Evolutionary conservation across 92 coral and sea anemone species (phyloP).

Genomic region (Parazoanthus atlanticus): DNA sequence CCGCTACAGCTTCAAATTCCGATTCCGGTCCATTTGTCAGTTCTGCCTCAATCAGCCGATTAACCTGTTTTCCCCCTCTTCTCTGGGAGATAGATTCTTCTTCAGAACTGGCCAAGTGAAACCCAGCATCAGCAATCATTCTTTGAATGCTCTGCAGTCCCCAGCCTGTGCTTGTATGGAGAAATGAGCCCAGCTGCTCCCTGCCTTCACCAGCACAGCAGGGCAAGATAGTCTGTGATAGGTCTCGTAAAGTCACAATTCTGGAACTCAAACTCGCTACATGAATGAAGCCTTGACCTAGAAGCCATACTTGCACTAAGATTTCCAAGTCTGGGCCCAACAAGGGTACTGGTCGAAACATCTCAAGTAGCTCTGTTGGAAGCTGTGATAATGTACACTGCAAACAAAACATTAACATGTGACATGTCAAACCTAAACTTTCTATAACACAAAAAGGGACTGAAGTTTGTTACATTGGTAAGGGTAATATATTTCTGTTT

Average conservation of each 20-base stretch:
- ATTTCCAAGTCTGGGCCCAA: slow-evolving; percentile 85
- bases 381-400: slow-evolving; percentile 77
- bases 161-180: slow-evolving; percentile 89
- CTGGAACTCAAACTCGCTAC: slow-evolving; percentile 81
- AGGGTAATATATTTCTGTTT: no score
- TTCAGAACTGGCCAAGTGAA: slow-evolving; percentile 60
- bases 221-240: slow-evolving; percentile 70
- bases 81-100: slow-evolving; percentile 43
- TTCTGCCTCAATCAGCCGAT: background rate
- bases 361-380: slow-evolving; percentile 70
- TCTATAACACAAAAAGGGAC: no score
- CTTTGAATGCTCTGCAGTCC: slow-evolving; percentile 76
- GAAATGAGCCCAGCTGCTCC: slow-evolving; percentile 69
- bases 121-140: slow-evolving; percentile 86
- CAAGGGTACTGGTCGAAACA: slow-evolving; percentile 89
- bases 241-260: slow-evolving; percentile 74
- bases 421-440: background rate
- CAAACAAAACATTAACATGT: slow-evolving; percentile 7
- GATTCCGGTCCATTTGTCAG: slow-evolving; percentile 20
- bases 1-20: slow-evolving; percentile 54
- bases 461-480: no score
- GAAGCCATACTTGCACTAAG: slow-evolving; percentile 85
- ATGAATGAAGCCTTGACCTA: slow-evolving; percentile 89
- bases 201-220: slow-evolving; percentile 54
- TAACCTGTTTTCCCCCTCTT: slow-evolving; percentile 21